Evolutionary conservation across 2,888 invertebrate species (phyloP), one percentile per base, ranked within the genome.

Genomic region (Neoitamus cyanurus): DNA sequence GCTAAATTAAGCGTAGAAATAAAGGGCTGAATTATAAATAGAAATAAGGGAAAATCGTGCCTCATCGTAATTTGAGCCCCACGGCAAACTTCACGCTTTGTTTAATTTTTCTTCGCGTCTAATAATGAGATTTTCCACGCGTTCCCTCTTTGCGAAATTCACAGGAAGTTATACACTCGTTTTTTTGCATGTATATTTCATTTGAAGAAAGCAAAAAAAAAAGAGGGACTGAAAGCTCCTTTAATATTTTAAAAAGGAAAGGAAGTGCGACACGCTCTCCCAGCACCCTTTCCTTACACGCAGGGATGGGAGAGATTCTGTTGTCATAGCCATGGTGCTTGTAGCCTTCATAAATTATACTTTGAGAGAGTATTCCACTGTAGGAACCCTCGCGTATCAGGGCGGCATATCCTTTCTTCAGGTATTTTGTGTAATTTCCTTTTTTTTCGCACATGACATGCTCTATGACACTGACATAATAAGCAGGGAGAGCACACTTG

Each of bases 391-490:
- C 72, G 70, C 83, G 46, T 15, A 70, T 83, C 72, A 37, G 30
- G 30, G 25, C 72, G 28, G 28, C 68, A 9, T 83, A 83, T 83
- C 83, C 70, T 42, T 83, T 72, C 83, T 83, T 83, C 25, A 83
- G 37, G 69, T 82, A 82, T 82, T 82, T 82, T 25, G 30, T 31
- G 69, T 30, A 82, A 82, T 69, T 82, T 80, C 15, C 58, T 30
- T 80, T 80, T 77, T 82, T 82, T 31, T 30, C 82, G 72, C 83
- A 20, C 46, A 28, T 42, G 72, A 83, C 42, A 70, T 70, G 36
- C 15, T 30, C 15, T 68, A 69, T 83, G 83, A 83, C 83, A 83
- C 69, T 83, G 83, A 83, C 37, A 72, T 83, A 83, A 83, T 72
- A 83, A 83, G 72, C 42, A 31, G 25, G 58, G 34, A 46, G 72